Evolutionary conservation across 2,888 invertebrate species (phyloP), one percentile per base, ranked within the genome.

Genomic region (Boloria selene): DNA sequence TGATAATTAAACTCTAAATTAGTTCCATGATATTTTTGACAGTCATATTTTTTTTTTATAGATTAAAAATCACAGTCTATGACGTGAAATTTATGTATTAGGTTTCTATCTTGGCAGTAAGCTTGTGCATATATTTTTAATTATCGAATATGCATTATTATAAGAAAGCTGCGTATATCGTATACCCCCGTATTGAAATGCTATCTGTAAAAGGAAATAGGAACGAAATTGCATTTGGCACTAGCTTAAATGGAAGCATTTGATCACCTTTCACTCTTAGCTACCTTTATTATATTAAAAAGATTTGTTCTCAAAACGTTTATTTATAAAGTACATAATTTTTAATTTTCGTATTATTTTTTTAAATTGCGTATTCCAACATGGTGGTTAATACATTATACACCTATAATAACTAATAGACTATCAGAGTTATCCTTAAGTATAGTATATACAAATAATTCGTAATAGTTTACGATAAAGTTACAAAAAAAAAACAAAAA

Each of bases 201-300:
- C 54, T 31, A 10, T 22, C 13, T 58, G 6, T 53, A 18, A 53
- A 60, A 60, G 44, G 59, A 61, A 38, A 26, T 66, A 67, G 67
- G 69, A 70, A 70, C 70, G 65, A 59, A 67, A 58, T 56, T 26
- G 17, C 55, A 54, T 70, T 70, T 70, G 70, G 70, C 70, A 70
- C 70, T 52, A 65, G 42, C 50, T 60, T 64, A 54, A 61, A 42
- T 50, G 70, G 65, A 70, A 70, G 65, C 68, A 49, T 52, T 62
- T 65, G 31, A 59, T 59, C 31, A 49, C 49, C 10, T 17, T 61
- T 18, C 31, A 38, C 31, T 2, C 13, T 52, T 45, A 60, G 50
- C 50, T 60, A 51, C 50, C 60, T 17, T 60, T 50, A 2, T 50
- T 51, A 42, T 51, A 60, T 22, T 17, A 51, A 42, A 38, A 42